Percentiles rank a stretch among this genome's conserved stretches.
Evolutionary conservation across 2,888 invertebrate species (phyloP).

Genomic region (Thysanoteuthis rhombus): DNA sequence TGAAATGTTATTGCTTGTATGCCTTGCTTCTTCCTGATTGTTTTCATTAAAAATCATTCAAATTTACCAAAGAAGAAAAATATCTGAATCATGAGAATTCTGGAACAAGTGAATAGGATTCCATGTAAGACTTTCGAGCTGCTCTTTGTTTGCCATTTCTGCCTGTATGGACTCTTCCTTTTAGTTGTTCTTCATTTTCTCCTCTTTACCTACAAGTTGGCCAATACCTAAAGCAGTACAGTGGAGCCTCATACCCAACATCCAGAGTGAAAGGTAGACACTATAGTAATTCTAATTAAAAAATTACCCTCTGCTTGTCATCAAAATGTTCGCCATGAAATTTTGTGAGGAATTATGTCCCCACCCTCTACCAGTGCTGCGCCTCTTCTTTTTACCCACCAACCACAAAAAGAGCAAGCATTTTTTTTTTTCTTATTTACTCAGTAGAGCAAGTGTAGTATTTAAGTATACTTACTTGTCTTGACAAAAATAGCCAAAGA

Average conservation of each 20-base stretch:
- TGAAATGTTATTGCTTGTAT: neutral
- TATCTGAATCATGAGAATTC: neutral
- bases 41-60: neutral
- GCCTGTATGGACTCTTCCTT: neutral
- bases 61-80: neutral
- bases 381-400: neutral
- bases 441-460: neutral
- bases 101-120: neutral
- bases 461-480: neutral
- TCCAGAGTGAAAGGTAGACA: constrained; percentile 12
- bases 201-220: constrained; percentile 12
- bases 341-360: neutral
- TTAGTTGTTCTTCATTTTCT: neutral
- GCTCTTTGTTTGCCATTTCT: neutral
- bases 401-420: neutral
- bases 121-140: neutral
- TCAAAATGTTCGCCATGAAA: neutral
- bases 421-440: neutral
- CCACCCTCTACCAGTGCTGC: neutral
- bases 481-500: too few species aligned
- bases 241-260: neutral
- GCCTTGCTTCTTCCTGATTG: neutral
- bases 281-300: neutral
- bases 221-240: neutral
- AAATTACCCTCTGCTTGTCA: constrained; percentile 12